phyloP scores from a whole-genome alignment of 1,140 invertebrate genomes.

The Gryon sp. region DNA sequence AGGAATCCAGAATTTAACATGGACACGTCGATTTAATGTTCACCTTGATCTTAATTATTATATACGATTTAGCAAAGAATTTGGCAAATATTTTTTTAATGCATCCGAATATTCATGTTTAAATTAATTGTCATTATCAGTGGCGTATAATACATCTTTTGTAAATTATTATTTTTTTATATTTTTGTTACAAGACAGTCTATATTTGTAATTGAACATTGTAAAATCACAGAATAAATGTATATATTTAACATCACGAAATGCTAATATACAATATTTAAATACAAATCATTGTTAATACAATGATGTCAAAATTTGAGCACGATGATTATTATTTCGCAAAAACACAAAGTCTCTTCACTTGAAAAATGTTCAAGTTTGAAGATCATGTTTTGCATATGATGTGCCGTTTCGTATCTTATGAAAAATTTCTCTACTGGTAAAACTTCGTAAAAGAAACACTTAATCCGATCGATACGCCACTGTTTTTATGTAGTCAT shows the following conservation, averaged over 20 bases:
- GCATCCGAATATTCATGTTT: neutral
- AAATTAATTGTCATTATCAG: conserved; percentile 9
- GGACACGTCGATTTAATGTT: conserved; percentile 7
- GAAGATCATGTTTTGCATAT: no score
- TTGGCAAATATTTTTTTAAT: conserved; percentile 1
- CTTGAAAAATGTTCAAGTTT: no score
- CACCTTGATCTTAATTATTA: conserved; percentile 30
- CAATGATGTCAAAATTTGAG: no score
- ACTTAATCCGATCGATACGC: no score
- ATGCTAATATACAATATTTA: no score
- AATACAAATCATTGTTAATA: neutral
- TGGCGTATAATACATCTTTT: conserved; percentile 7
- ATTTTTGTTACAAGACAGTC: no score
- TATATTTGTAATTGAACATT: conserved; percentile 38
- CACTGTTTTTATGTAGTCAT: no score
- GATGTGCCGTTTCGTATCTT: no score
- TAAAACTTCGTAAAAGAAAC: no score
- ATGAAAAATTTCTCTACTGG: no score
- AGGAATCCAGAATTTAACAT: conserved; percentile 1
- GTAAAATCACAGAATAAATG: conserved; percentile 41
- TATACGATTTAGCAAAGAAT: conserved; percentile 36
- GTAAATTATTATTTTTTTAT: conserved; percentile 6
- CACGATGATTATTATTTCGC: no score
- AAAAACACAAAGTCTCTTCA: no score
- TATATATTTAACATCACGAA: conserved; percentile 10